Evolutionary conservation across 2,113 vertebrate species (phyloP).

Genomic region (Dendrocopos noguchii): DNA sequence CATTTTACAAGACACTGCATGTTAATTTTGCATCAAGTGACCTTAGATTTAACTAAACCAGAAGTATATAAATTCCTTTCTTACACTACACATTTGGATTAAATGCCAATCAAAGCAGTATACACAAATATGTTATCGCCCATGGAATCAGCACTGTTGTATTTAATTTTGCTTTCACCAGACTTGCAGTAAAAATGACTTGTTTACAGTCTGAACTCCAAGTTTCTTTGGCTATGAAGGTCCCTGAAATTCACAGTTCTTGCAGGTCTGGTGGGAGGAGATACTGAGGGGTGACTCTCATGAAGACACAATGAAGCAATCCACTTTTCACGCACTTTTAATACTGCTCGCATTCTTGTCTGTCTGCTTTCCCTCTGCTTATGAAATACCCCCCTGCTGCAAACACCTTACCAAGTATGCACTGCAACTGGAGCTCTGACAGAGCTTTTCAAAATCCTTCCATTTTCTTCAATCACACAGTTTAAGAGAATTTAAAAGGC

Average conservation of each 20-base stretch:
- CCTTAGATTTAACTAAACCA: not conserved
- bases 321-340: not conserved
- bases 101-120: not conserved
- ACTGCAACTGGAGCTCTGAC: not conserved
- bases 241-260: not conserved
- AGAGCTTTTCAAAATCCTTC: not conserved
- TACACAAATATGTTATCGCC: not conserved
- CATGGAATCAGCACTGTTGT: not conserved
- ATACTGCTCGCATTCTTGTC: not conserved
- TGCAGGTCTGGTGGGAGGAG: not conserved
- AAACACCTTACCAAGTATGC: rapidly evolving
- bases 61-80: not conserved
- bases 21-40: not conserved
- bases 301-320: not conserved
- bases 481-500: not conserved
- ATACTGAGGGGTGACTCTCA: not conserved
- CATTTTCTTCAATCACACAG: not conserved
- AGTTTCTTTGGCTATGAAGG: not conserved
- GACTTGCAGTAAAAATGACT: not conserved
- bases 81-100: not conserved
- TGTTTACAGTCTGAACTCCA: not conserved
- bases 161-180: not conserved
- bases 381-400: not conserved
- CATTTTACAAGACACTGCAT: not conserved
- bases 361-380: not conserved